phyloP scores from a whole-genome alignment of 2,888 invertebrate species.

The Nowickia ferox region DNA sequence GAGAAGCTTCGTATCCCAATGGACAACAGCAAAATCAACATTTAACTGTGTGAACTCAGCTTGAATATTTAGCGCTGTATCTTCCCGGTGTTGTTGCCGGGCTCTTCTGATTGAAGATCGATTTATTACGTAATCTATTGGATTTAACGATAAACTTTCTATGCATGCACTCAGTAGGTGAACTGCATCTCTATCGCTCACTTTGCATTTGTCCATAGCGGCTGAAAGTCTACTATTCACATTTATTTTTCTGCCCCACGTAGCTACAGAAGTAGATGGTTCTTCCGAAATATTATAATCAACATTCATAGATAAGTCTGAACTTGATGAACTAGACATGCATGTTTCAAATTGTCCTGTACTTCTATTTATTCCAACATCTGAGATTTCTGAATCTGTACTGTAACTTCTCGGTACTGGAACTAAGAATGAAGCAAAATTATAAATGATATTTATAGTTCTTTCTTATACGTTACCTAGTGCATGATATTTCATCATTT shows the following conservation, averaged over 20 bases:
- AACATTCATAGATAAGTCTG: no score
- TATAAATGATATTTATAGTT: constrained; percentile 25
- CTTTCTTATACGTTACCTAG: constrained; percentile 27
- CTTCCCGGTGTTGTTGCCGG: neutral
- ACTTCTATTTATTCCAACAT: constrained; percentile 9
- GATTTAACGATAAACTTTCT: constrained; percentile 29
- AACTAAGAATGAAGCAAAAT: no score
- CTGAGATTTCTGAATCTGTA: constrained; percentile 4
- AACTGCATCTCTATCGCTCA: constrained; percentile 33
- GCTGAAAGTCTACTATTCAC: neutral
- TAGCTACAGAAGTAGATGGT: constrained; percentile 6
- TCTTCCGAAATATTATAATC: constrained; percentile 1
- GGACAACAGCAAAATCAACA: constrained; percentile 33
- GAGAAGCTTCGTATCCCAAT: constrained; percentile 43
- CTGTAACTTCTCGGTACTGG: neutral
- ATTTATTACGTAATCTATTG: constrained; percentile 17
- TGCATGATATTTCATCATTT: constrained; percentile 29
- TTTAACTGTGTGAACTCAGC: constrained; percentile 14
- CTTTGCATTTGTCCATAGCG: constrained; percentile 30
- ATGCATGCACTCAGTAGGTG: constrained; percentile 27
- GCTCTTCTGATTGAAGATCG: constrained; percentile 11
- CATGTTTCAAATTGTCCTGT: no score
- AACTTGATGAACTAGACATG: constrained; percentile 3
- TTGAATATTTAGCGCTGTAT: constrained; percentile 34
- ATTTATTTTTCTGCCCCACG: constrained; percentile 8